Evolutionary conservation across 2,797 vertebrate species (phyloP).

Genomic region (Sitta carolinensis): DNA sequence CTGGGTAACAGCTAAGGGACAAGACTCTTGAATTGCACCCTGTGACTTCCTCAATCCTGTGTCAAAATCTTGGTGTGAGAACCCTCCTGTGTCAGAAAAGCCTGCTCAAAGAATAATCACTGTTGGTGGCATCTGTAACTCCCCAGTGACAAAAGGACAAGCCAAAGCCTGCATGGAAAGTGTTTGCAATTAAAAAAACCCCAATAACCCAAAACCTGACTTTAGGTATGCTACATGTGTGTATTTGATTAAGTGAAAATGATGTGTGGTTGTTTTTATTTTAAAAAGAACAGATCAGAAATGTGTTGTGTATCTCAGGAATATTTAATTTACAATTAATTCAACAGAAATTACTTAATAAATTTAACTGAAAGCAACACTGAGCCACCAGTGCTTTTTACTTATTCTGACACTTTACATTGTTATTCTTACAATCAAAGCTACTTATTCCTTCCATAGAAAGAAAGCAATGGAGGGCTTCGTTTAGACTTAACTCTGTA

Average conservation of each 20-base stretch:
- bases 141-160: neutral
- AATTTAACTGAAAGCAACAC: neutral
- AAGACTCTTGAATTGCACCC: neutral
- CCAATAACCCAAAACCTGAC: neutral
- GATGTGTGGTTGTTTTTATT: accelerated
- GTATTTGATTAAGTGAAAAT: neutral
- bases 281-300: neutral
- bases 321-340: neutral
- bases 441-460: neutral
- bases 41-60: neutral
- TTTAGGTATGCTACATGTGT: neutral
- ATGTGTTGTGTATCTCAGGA: neutral
- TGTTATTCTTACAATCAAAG: neutral
- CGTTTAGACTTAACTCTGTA: neutral
- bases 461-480: neutral
- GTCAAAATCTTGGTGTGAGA: neutral
- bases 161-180: neutral
- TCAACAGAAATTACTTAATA: neutral
- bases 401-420: neutral
- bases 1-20: neutral
- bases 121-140: neutral
- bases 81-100: neutral
- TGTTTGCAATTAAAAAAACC: neutral
- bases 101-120: neutral
- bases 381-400: neutral